phyloP scores from a whole-genome alignment of 37 sponge, comb jelly and placozoan species.

The Amphimedon queenslandica region DNA sequence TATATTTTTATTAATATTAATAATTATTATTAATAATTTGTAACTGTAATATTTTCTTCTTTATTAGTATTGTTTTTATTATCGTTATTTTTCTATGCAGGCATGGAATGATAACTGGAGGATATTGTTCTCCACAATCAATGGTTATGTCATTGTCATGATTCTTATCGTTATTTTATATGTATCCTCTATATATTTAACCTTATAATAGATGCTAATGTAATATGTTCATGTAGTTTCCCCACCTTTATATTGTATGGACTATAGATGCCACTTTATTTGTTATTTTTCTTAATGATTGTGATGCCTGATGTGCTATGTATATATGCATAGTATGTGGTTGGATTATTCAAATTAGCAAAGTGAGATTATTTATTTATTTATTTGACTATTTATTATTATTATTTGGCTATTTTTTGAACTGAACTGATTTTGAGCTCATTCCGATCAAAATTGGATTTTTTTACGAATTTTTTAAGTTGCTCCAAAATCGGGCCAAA shows the following conservation, averaged over 20 bases:
- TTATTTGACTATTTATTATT: background rate
- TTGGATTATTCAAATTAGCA: conserved; percentile 22
- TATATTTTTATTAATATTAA: too few species aligned
- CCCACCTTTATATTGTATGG: too few species aligned
- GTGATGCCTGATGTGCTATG: too few species aligned
- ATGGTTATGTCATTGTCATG: conserved; percentile 52
- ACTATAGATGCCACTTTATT: too few species aligned
- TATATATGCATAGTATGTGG: conserved; percentile 23
- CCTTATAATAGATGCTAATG: too few species aligned
- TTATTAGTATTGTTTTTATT: background rate
- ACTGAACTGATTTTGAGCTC: too few species aligned
- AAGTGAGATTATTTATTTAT: conserved; percentile 13
- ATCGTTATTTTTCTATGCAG: conserved; percentile 17
- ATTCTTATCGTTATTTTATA: conserved; percentile 39
- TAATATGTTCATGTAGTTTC: conserved; percentile 18
- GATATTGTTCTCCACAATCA: conserved; percentile 30
- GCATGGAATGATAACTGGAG: conserved; percentile 26
- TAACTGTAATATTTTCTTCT: background rate
- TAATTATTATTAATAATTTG: too few species aligned
- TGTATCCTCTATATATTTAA: conserved; percentile 69
- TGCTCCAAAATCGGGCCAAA: too few species aligned
- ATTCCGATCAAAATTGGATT: too few species aligned
- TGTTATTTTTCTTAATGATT: too few species aligned
- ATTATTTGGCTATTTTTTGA: too few species aligned
- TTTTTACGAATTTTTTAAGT: too few species aligned